Percentiles rank a stretch among this genome's conserved stretches.
phyloP scores from a whole-genome alignment of 2,113 vertebrate genomes.

The Tonatia bakeri region DNA sequence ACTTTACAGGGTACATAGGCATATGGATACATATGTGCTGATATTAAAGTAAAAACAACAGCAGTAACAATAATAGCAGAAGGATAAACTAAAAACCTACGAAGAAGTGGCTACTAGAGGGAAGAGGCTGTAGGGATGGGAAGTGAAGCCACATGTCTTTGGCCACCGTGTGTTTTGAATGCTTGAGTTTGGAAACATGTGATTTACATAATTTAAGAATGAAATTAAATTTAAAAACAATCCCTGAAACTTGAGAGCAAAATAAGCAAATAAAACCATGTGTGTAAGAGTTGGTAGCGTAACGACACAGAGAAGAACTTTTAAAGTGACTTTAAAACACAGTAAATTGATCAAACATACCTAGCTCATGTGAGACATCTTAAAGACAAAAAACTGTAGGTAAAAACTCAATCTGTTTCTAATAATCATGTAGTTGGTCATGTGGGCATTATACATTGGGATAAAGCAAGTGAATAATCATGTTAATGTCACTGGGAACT shows the following conservation, averaged over 20 bases:
- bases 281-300: not conserved
- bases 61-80: not conserved
- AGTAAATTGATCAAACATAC: not conserved
- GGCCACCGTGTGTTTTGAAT: not conserved
- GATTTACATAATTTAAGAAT: not conserved
- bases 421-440: not conserved
- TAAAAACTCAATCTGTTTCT: not conserved
- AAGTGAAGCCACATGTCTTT: not conserved
- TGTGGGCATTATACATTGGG: not conserved
- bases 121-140: not conserved
- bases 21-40: not conserved
- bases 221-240: not conserved
- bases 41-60: not conserved
- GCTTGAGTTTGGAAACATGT: not conserved
- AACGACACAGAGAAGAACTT: not conserved
- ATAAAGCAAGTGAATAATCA: not conserved
- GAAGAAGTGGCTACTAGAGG: not conserved
- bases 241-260: slow-evolving; percentile 5
- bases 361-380: not conserved
- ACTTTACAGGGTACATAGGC: not conserved
- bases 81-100: not conserved
- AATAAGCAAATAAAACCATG: not conserved
- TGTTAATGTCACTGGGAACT: not conserved
- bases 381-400: not conserved
- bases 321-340: not conserved